These are phyloP conservation scores for Calcarius lapponicus DNA, from an alignment of 2,797 vertebrate genomes.

Conservation along the genomic window DNA sequence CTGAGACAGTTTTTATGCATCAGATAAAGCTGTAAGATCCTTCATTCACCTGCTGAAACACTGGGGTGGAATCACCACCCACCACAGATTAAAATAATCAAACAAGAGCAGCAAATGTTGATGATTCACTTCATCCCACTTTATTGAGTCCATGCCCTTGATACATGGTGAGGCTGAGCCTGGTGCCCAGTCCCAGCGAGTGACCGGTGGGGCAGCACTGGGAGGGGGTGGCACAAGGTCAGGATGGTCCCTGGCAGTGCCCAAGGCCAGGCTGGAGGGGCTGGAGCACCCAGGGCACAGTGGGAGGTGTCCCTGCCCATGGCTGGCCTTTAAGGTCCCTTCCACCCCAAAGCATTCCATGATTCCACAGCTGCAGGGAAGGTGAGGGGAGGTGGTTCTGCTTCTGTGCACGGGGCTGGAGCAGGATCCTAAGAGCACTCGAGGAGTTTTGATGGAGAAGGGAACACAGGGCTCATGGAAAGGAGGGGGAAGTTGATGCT, in stretches of 20 bases:
- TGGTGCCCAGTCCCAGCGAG: not conserved
- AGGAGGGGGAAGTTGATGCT: not conserved
- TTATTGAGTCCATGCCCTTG: not conserved
- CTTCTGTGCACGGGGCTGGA: accelerated
- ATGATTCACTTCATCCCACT: not conserved
- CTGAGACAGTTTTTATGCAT: not conserved
- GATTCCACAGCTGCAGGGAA: not conserved
- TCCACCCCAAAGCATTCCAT: not conserved
- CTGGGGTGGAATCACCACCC: accelerated
- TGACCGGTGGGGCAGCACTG: not conserved
- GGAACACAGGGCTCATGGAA: accelerated
- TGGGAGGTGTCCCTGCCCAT: accelerated
- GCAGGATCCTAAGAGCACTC: accelerated
- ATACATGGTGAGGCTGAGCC: not conserved
- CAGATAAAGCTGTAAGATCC: not conserved
- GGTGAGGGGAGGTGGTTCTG: not conserved
- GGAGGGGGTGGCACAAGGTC: not conserved
- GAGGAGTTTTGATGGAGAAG: not conserved
- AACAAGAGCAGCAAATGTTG: not conserved
- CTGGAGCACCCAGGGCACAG: not conserved
- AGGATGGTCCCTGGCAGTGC: not conserved
- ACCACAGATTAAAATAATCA: not conserved
- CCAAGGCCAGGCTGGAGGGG: not conserved
- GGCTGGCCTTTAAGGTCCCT: not conserved
- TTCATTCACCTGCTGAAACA: accelerated